phyloP scores from a whole-genome alignment of 2,797 vertebrate species.

The Dendrocincla fuliginosa region DNA sequence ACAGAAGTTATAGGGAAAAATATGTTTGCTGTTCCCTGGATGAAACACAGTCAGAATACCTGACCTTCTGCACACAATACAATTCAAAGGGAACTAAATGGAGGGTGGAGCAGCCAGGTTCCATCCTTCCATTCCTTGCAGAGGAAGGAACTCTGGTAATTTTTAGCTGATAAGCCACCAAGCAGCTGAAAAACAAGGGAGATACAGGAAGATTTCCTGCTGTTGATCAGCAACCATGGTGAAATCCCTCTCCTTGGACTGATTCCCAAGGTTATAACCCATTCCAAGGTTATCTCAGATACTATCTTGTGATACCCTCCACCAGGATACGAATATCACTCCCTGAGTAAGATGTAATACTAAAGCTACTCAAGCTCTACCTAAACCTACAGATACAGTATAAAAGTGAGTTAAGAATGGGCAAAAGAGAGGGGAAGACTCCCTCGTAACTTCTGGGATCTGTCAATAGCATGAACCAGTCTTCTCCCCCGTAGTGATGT shows the following conservation, averaged over 20 bases:
- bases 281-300: not conserved
- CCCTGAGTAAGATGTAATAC: not conserved
- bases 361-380: not conserved
- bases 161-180: not conserved
- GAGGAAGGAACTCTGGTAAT: not conserved
- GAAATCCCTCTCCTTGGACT: too few species aligned
- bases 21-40: not conserved
- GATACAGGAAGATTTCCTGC: not conserved
- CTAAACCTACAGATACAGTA: not conserved
- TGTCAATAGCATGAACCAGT: not conserved
- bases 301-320: not conserved
- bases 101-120: too few species aligned
- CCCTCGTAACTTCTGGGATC: not conserved
- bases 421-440: not conserved
- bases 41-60: not conserved
- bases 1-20: not conserved
- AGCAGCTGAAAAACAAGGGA: not conserved
- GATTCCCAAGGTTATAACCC: too few species aligned
- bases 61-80: fast-evolving
- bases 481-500: not conserved
- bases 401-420: not conserved
- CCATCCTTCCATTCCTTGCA: not conserved
- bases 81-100: fast-evolving
- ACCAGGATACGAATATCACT: not conserved
- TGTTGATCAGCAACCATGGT: not conserved